Percentiles rank a stretch among this genome's conserved stretches.
Evolutionary conservation across 1,140 invertebrate species (phyloP).

Genomic region (Stenopsyche tienmushanensis): DNA sequence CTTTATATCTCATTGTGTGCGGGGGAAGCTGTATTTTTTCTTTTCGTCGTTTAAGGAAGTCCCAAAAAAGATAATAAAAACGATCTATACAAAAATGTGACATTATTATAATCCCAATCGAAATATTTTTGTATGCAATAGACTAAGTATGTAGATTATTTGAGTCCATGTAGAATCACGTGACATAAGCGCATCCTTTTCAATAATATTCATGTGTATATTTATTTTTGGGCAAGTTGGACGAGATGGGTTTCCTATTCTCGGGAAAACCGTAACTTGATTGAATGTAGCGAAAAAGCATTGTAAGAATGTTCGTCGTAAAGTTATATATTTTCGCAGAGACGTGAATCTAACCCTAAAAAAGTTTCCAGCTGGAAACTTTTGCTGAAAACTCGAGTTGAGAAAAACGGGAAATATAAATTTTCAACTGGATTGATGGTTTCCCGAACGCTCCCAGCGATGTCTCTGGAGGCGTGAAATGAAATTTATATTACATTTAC

Average conservation of each 20-base stretch:
- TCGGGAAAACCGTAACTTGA: constrained; percentile 2
- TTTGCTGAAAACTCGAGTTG: not conserved
- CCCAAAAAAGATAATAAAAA: not conserved
- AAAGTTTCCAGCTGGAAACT: constrained; percentile 14
- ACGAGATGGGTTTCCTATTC: not conserved
- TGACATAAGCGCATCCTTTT: too few species aligned
- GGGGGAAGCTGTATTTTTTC: not conserved
- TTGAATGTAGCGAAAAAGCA: constrained; percentile 3
- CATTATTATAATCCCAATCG: not conserved
- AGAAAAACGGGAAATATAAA: constrained; percentile 13
- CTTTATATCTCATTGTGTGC: not conserved
- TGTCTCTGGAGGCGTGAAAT: too few species aligned
- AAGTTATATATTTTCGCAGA: constrained; percentile 8
- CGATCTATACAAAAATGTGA: not conserved
- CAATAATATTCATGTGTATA: constrained; percentile 1
- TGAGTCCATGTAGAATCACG: too few species aligned
- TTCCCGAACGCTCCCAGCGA: not conserved
- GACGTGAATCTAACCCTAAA: not conserved
- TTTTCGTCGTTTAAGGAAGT: not conserved
- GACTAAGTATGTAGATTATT: too few species aligned
- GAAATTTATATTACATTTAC: too few species aligned
- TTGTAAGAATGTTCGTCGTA: not conserved
- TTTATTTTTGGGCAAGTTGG: not conserved
- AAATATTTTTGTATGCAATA: not conserved
- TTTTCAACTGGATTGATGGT: constrained; percentile 13